These are phyloP conservation scores for Phalacrocorax brasilianus DNA, from an alignment of 2,113 vertebrate genomes.

Conservation along the genomic window DNA sequence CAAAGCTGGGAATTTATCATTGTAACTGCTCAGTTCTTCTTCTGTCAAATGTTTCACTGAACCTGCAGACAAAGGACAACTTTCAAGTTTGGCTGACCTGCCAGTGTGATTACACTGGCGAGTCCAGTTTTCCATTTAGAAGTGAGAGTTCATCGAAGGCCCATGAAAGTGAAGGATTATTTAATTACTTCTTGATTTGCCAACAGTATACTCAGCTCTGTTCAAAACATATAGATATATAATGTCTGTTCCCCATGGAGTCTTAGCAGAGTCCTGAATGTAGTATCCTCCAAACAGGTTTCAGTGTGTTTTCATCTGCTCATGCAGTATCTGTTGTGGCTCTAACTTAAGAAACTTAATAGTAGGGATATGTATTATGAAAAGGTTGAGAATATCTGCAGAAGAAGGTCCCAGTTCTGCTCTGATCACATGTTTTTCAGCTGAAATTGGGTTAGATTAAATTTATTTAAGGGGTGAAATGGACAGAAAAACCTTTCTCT, in stretches of 20 bases:
- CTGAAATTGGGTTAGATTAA: background rate
- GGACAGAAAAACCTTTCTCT: background rate
- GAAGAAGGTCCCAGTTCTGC: background rate
- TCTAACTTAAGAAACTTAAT: background rate
- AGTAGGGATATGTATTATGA: background rate
- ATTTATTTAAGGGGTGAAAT: background rate
- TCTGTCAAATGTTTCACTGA: background rate
- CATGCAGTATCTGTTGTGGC: background rate
- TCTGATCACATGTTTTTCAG: background rate
- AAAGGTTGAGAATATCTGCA: background rate
- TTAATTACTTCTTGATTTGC: constrained; percentile 46
- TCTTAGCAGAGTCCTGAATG: background rate
- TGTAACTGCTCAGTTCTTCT: background rate
- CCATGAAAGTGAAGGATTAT: constrained; percentile 25
- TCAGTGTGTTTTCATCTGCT: background rate
- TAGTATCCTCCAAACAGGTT: background rate
- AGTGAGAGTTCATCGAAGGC: background rate
- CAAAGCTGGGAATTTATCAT: background rate
- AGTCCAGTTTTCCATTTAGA: background rate
- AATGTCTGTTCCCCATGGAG: background rate
- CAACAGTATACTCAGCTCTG: background rate
- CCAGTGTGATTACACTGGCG: background rate
- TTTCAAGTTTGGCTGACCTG: constrained; percentile 1
- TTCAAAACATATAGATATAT: background rate
- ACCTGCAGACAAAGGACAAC: background rate